Conservation (phyloP, 2,888 invertebrate genomes). For the Phania funesta region DNA sequence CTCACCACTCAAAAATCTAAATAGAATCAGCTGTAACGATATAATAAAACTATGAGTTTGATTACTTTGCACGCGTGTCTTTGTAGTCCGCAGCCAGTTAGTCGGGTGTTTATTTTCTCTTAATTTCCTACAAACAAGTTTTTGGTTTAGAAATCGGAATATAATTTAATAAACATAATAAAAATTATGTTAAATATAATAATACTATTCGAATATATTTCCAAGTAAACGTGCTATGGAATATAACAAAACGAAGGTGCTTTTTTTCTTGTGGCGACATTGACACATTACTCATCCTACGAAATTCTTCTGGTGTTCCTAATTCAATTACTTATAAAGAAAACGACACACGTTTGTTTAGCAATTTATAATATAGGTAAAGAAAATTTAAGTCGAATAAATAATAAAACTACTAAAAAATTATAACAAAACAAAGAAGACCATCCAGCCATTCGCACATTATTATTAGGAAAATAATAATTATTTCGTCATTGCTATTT, state of each 20-base stretch:
- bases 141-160: slow-evolving; percentile 45
- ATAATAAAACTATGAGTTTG: slow-evolving; percentile 1
- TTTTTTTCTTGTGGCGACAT: slow-evolving; percentile 60
- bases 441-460: not conserved
- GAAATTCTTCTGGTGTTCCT: slow-evolving; percentile 36
- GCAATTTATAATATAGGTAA: slow-evolving; percentile 7
- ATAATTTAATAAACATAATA: slow-evolving; percentile 29
- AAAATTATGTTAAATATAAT: slow-evolving; percentile 25
- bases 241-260: slow-evolving; percentile 42
- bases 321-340: slow-evolving; percentile 55
- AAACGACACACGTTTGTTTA: not conserved
- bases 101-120: slow-evolving; percentile 51
- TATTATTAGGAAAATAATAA: slow-evolving; percentile 26
- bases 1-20: no score
- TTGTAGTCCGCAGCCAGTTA: slow-evolving; percentile 30
- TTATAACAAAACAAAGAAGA: not conserved
- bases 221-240: slow-evolving; percentile 11
- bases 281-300: slow-evolving; percentile 52
- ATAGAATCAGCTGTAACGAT: no score
- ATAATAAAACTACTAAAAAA: slow-evolving; percentile 9
- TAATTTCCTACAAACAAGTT: slow-evolving; percentile 34
- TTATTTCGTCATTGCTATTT: slow-evolving; percentile 76
- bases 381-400: not conserved
- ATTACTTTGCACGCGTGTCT: no score
- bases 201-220: slow-evolving; percentile 10